Evolutionary conservation across 2,113 vertebrate genomes (phyloP), one percentile per base, ranked within the genome.

Genomic region (Haemorhous mexicanus): DNA sequence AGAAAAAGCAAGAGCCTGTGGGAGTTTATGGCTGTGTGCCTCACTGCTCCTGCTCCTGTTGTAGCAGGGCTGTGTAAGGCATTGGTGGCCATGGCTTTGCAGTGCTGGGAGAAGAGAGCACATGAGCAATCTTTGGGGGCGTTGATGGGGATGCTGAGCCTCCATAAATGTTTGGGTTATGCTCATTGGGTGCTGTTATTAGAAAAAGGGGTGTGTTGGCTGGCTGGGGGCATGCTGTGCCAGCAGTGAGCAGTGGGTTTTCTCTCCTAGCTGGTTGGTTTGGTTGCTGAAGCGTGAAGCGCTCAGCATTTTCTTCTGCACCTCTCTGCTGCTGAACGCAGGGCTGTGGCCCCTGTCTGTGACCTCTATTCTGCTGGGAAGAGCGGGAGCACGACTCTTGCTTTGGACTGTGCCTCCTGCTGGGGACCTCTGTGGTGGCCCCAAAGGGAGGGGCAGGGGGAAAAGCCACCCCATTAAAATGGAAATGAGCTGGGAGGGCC

Each of bases 401-500:
- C 84, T 73, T 81, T 81, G 43, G 55, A 66, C 23, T 37, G 59
- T 1, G 2, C 28, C 44, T 86, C 72, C 87, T 89, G 56, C 61
- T 46, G 52, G 43, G 78, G 87, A 85, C 69, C 80, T 92, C 90
- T 94, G 63, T 2, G 15, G 90, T 84, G 91, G 87, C 76, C 73
- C 32, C 72, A 3, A 32, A n/a, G 86, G 75, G 85, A 87, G 1
- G 78, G 62, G 26, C 70, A 66, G 79, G 90, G 77, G 87, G 70
- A 91, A 87, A 88, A 92, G 59, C 85, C 68, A 56, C 52, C 12
- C 37, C 21, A 92, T 97, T 97, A 91, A 95, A 91, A 97, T 98
- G 97, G 93, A 97, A 96, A 98, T 97, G 70, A 97, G 62, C n/a
- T 70, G 75, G 94, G 93, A 96, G 95, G 92, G 84, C 50, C 43